Evolutionary conservation across 2,888 invertebrate species (phyloP), one percentile per base, ranked within the genome.

Genomic region (Zelleria hepariella): DNA sequence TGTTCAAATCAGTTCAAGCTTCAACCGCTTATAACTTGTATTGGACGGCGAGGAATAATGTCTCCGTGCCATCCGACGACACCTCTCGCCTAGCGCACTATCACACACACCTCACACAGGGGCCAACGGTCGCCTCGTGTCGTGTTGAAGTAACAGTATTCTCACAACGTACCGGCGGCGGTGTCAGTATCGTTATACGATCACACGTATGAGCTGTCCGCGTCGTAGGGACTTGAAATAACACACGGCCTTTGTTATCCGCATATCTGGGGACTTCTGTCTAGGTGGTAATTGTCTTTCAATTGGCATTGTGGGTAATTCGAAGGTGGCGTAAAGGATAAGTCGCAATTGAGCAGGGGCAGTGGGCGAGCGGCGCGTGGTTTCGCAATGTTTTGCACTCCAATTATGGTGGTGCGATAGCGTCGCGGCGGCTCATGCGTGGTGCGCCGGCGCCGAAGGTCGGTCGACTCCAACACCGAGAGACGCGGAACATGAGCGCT

Each of bases 401-500:
- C 55, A 54, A 58, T 48, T 59, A 57, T 57, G 59, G 61, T 58
- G 58, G 59, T 32, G 58, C 57, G 56, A 57, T 58, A 58, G 57
- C 56, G 62, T 59, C 49, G 62, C 58, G 65, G 32, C 32, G 6
- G 65, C 62, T 62, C 60, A 58, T 55, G 66, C 66, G 5, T 64
- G 61, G 63, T 68, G 63, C 70, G n/a, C n/a, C n/a, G 58, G 67
- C 62, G 66, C 63, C 66, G 74, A 78, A 79, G 80, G 72, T 71
- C 72, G 70, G 65, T 67, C 62, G 62, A 26, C 69, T 69, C 64
- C 62, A 65, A 26, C 69, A 68, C 64, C 62, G 65, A 72, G 69
- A 65, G 73, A 77, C 71, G 72, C 78, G 77, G 78, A 84, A 79
- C 74, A 77, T 67, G 66, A 71, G 67, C 69, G 65, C 69, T 74